Evolutionary conservation across 2,797 vertebrate genomes (phyloP).

Genomic region (Salarias fasciatus): DNA sequence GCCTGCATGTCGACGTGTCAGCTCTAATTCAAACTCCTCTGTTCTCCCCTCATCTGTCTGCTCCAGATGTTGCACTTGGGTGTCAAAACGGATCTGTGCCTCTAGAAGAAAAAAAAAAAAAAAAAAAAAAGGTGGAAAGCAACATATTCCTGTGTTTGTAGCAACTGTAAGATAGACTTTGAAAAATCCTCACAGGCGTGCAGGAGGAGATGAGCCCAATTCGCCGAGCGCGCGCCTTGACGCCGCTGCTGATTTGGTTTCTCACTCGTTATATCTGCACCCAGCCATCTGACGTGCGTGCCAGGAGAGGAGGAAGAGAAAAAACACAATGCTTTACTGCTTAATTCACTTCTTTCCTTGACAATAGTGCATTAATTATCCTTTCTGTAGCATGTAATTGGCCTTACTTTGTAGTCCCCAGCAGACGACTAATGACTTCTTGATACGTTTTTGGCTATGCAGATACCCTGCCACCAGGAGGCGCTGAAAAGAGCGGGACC

Average conservation of each 20-base stretch:
- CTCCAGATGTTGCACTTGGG: slow-evolving; percentile 76
- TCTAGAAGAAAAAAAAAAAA: slow-evolving; percentile 45
- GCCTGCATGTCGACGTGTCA: slow-evolving; percentile 76
- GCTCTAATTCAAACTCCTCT: slow-evolving; percentile 79
- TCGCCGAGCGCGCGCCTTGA: slow-evolving; percentile 53
- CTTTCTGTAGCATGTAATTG: slow-evolving; percentile 51
- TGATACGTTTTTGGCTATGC: slow-evolving; percentile 48
- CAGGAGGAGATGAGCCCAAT: slow-evolving; percentile 70
- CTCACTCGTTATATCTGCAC: slow-evolving; percentile 49
- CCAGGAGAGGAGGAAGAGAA: slow-evolving; percentile 15
- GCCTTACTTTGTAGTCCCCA: slow-evolving; percentile 63
- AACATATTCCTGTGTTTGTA: slow-evolving; percentile 78
- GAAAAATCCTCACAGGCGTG: slow-evolving; percentile 73
- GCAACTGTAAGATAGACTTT: slow-evolving; percentile 75
- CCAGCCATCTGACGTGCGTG: slow-evolving; percentile 45
- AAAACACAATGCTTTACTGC: slow-evolving; percentile 21
- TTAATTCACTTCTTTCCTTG: slow-evolving; percentile 49
- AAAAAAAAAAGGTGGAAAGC: slow-evolving; percentile 61
- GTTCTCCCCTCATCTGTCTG: slow-evolving; percentile 79
- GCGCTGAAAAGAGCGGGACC: slow-evolving; percentile 71
- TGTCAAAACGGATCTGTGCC: slow-evolving; percentile 74
- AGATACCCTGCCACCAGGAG: slow-evolving; percentile 76
- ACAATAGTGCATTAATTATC: slow-evolving; percentile 64
- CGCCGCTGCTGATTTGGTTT: slow-evolving; percentile 56
- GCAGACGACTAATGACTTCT: slow-evolving; percentile 63